A percentile compares a stretch with the other conserved stretches of the same genome.
Evolutionary conservation across 1,140 invertebrate species (phyloP).

Genomic region (Riptortus pedestris): DNA sequence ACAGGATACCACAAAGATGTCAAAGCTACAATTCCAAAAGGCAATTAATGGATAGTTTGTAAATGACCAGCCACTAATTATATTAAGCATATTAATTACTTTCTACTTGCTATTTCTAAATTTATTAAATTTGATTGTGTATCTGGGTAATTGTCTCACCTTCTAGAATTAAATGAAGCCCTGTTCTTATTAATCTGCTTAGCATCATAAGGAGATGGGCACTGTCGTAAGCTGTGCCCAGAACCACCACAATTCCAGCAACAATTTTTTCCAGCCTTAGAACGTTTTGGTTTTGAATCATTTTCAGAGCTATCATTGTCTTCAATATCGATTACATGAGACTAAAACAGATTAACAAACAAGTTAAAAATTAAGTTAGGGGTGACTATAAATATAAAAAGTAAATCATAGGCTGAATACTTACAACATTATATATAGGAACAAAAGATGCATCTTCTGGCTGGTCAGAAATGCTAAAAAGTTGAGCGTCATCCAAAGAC

Average conservation of each 20-base stretch:
- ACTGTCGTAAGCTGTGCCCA: conserved; percentile 25
- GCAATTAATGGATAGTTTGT: background rate
- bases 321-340: background rate
- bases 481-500: background rate
- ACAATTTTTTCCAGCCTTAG: background rate
- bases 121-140: background rate
- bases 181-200: conserved; percentile 10
- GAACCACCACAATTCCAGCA: conserved; percentile 29
- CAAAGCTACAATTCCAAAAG: background rate
- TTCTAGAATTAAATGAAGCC: background rate
- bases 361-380: background rate
- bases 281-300: conserved; percentile 7
- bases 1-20: background rate
- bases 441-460: background rate
- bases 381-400: background rate
- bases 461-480: background rate
- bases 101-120: background rate
- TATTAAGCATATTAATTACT: background rate
- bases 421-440: no score
- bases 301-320: background rate
- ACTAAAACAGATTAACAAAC: background rate
- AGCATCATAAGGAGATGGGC: conserved; percentile 18
- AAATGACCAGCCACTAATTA: background rate
- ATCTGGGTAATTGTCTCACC: background rate
- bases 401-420: no score